Conservation (phyloP, 2,113 vertebrate species). For the Halichoeres trimaculatus region DNA sequence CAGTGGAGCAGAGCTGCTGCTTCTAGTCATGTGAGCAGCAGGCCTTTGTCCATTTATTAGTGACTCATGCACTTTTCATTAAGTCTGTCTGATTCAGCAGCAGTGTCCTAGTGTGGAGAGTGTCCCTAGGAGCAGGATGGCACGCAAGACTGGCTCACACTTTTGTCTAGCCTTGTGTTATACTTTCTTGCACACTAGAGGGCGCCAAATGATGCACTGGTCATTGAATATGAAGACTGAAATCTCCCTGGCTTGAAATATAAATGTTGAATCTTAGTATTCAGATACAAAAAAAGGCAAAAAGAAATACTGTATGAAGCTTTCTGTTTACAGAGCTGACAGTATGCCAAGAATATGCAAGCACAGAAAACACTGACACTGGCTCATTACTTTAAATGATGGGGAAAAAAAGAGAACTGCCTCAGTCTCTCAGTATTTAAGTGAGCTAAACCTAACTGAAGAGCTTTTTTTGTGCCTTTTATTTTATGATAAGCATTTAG, state of each 20-base stretch:
- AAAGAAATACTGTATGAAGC: not conserved
- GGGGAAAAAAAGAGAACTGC: not conserved
- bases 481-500: not conserved
- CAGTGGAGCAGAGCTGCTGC: not conserved
- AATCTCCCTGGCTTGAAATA: not conserved
- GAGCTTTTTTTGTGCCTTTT: conserved; percentile 10
- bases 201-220: conserved; percentile 22
- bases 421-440: not conserved
- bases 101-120: conserved; percentile 21
- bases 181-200: conserved; percentile 23
- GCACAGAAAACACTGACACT: no score
- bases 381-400: no score
- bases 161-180: not conserved
- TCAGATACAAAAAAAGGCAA: no score
- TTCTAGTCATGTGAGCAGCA: conserved; percentile 46
- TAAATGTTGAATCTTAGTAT: no score
- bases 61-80: conserved; percentile 49
- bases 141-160: not conserved
- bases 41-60: conserved; percentile 36
- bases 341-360: no score
- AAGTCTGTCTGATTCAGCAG: conserved; percentile 42
- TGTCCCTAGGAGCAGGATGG: not conserved
- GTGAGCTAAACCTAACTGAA: not conserved
- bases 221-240: not conserved
- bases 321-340: not conserved